Conservation (phyloP, 64 coral and sea anemone species). For the Anthopleura sola region DNA sequence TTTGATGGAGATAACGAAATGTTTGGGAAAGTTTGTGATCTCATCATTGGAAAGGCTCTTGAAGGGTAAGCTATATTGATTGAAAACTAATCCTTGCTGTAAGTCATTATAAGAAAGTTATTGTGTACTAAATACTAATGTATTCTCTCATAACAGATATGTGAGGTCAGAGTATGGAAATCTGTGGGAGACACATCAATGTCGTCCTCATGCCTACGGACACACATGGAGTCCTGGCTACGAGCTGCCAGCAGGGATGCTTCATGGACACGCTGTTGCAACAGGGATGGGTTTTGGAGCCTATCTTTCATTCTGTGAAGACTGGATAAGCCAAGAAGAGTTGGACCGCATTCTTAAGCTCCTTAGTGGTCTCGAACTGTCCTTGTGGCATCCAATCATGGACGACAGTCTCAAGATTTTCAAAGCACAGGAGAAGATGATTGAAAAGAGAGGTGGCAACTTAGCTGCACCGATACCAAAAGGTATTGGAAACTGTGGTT, state of each 20-base stretch:
- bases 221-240: slow-evolving; percentile 74
- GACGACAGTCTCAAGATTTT: slow-evolving; percentile 25
- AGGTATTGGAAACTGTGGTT: slow-evolving; percentile 74
- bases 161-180: slow-evolving; percentile 72
- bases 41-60: slow-evolving; percentile 72
- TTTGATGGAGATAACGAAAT: slow-evolving; percentile 21
- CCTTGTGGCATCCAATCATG: slow-evolving; percentile 84
- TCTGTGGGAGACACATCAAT: slow-evolving; percentile 68
- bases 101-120: too few relatives aligned
- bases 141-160: slow-evolving; percentile 19
- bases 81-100: too few relatives aligned
- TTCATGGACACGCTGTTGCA: slow-evolving; percentile 73
- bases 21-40: slow-evolving; percentile 56
- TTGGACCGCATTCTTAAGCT: slow-evolving; percentile 64
- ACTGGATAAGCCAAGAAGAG: slow-evolving; percentile 49
- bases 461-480: slow-evolving; percentile 67
- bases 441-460: slow-evolving; percentile 67
- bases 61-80: slow-evolving; percentile 28
- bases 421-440: slow-evolving; percentile 30
- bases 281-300: slow-evolving; percentile 79
- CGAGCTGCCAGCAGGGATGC: slow-evolving; percentile 67
- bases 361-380: slow-evolving; percentile 49
- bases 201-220: slow-evolving; percentile 70
- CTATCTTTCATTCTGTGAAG: slow-evolving; percentile 56
- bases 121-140: neutral